Evolutionary conservation across 1,140 invertebrate species (phyloP), one percentile per base, ranked within the genome.

Genomic region (Leucophenga varia): DNA sequence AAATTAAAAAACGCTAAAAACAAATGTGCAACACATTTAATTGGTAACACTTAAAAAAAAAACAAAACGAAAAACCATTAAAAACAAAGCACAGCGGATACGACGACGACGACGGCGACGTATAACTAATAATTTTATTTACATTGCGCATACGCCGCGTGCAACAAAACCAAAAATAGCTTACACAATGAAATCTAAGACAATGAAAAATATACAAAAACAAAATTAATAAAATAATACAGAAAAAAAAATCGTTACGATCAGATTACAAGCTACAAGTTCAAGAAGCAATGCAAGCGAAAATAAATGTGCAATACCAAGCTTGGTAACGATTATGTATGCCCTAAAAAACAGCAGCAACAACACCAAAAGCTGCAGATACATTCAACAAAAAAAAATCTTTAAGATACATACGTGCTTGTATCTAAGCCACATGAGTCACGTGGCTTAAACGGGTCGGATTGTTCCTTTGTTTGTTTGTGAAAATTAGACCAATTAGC

Each of bases 371-470:
- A 56, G 38, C 37, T 41, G 36, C 47, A 43, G 5, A 25, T 25
- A 10, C 22, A 25, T 25, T 6, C 51, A 53, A 44, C 44, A 51
- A 49, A 57, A 54, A 63, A 61, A 54, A 65, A 59, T 49, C 52
- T 59, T 59, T 59, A 57, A 56, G 56, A 56, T 48, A 63, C 59
- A 63, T 64, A 67, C 64, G 64, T 67, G 64, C 64, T 53, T 59
- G 45, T 45, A 49, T 49, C 47, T 6, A 25, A 43, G 51, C 61
- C 49, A 37, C 41, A 16, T 44, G 47, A 54, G 25, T 20, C 22
- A 25, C 22, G 22, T 25, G 22, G 22, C 22, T 25, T n/a, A n/a
- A 10, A 25, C 22, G 22, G 22, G 5, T 5, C 22, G 5, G 22
- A 25, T 10, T 5, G 22, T 6, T 5, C 10, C 22, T 5, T 6